phyloP scores from a whole-genome alignment of 2,888 invertebrate species.

The Melanostoma mellinum region DNA sequence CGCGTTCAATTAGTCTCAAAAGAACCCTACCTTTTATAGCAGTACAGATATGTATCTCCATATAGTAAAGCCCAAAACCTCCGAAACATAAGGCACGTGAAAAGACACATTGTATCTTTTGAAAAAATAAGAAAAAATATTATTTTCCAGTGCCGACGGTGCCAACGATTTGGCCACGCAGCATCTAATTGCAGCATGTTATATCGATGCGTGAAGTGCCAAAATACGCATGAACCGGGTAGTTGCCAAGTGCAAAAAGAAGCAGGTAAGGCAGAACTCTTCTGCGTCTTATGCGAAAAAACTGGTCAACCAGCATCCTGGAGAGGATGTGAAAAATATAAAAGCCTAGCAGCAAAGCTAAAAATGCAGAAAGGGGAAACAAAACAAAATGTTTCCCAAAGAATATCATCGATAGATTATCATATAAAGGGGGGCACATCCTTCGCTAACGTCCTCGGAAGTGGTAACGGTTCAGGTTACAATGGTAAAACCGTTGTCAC shows the following conservation, averaged over 20 bases:
- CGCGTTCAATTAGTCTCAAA: too few relatives aligned
- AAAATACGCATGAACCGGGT: constrained; percentile 14
- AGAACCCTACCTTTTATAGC: too few relatives aligned
- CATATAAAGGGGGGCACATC: neutral
- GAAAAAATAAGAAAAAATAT: neutral
- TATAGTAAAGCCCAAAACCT: too few relatives aligned
- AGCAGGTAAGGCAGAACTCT: constrained; percentile 1
- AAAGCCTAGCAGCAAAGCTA: neutral
- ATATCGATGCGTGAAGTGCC: constrained; percentile 11
- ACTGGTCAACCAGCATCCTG: constrained; percentile 3
- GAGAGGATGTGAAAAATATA: neutral
- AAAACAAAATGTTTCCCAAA: neutral
- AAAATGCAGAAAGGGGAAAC: neutral
- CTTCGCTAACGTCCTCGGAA: neutral
- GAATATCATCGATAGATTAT: neutral
- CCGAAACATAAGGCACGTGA: too few relatives aligned
- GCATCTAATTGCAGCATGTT: constrained; percentile 11
- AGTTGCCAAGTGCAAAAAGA: constrained; percentile 11
- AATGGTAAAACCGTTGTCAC: neutral
- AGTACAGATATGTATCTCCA: too few relatives aligned
- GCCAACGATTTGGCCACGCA: constrained; percentile 1
- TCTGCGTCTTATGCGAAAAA: constrained; percentile 8
- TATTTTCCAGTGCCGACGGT: constrained; percentile 6
- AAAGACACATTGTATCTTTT: too few relatives aligned
- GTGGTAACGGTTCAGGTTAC: neutral